Percentiles rank a stretch among this genome's conserved stretches.
These are phyloP conservation scores for Zaprionus davidi DNA, from an alignment of 1,140 invertebrate species.

Conservation along the genomic window DNA sequence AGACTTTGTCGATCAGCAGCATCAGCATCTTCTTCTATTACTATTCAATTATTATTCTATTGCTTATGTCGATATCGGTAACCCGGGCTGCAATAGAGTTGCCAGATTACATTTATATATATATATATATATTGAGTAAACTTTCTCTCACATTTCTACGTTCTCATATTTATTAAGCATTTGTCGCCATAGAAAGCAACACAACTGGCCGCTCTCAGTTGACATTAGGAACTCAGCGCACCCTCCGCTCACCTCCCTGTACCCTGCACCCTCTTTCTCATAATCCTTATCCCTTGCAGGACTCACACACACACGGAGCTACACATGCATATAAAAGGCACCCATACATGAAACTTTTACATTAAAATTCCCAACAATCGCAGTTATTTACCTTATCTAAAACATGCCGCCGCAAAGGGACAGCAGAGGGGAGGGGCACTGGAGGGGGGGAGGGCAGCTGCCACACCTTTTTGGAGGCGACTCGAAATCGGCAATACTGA, in stretches of 20 bases:
- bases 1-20: too few relatives aligned
- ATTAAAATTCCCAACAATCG: slow-evolving; percentile 74
- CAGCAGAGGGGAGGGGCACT: background rate
- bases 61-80: too few relatives aligned
- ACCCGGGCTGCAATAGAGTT: too few relatives aligned
- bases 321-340: background rate
- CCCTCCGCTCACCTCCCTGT: background rate
- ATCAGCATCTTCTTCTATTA: too few relatives aligned
- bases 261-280: too few relatives aligned
- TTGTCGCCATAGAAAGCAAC: background rate
- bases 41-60: too few relatives aligned
- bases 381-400: slow-evolving; percentile 80
- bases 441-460: background rate
- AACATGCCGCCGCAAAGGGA: slow-evolving; percentile 48
- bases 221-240: background rate
- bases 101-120: background rate
- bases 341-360: slow-evolving; percentile 59
- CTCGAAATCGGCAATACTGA: slow-evolving; percentile 48
- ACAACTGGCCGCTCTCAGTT: background rate
- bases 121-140: background rate
- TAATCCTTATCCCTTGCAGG: background rate
- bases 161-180: background rate
- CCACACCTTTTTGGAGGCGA: slow-evolving; percentile 36
- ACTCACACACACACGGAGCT: background rate
- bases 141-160: background rate